These are phyloP conservation scores for Phoebastria nigripes DNA, from an alignment of 2,797 vertebrate genomes.

Conservation along the genomic window DNA sequence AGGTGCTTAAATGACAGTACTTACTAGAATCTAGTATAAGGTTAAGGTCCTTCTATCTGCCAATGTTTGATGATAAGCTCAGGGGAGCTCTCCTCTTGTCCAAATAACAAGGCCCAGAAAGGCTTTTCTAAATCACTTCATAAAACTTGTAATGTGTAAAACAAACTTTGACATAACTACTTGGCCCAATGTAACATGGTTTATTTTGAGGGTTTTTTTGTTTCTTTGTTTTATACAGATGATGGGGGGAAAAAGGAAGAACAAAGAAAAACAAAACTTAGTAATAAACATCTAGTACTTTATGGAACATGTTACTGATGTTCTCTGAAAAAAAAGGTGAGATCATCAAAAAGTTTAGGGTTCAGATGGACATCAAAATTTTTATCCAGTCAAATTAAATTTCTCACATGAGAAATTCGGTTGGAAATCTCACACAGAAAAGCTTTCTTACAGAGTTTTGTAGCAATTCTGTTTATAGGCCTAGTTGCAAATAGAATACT, in stretches of 20 bases:
- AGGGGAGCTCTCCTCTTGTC: neutral
- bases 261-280: neutral
- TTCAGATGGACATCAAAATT: neutral
- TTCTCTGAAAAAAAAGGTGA: neutral
- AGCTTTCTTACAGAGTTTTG: neutral
- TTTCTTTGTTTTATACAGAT: neutral
- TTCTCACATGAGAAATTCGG: neutral
- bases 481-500: neutral
- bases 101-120: neutral
- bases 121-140: neutral
- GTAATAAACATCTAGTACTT: neutral
- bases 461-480: neutral
- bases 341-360: neutral
- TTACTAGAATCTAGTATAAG: neutral
- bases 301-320: neutral
- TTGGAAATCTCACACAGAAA: neutral
- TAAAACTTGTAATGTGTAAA: neutral
- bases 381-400: neutral
- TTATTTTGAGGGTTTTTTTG: neutral
- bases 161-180: neutral
- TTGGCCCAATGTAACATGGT: neutral
- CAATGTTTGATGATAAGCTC: neutral
- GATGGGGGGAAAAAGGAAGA: rapidly evolving
- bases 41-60: neutral
- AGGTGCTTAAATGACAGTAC: neutral